Evolutionary conservation across 1,140 invertebrate species (phyloP).

Genomic region (Coenobita brevimanus): DNA sequence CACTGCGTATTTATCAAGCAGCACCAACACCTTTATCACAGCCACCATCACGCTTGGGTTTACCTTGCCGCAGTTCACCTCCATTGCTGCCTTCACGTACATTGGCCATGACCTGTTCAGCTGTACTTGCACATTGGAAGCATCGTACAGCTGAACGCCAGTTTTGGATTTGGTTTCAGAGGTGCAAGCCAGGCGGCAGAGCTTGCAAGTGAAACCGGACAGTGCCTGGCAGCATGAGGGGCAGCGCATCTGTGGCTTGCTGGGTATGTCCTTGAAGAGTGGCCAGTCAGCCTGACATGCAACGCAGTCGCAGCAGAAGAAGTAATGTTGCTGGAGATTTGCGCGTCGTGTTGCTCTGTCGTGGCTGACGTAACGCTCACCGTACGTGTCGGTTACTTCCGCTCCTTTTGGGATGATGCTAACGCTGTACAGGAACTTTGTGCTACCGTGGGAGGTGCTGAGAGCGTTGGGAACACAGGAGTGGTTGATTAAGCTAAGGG

Average conservation of each 20-base stretch:
- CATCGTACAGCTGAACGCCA: conserved; percentile 45
- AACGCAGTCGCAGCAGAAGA: conserved; percentile 56
- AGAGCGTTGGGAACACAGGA: conserved; percentile 59
- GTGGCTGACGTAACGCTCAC: conserved; percentile 62
- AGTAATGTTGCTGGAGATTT: conserved; percentile 54
- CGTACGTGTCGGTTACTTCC: conserved; percentile 64
- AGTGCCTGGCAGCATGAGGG: conserved; percentile 51
- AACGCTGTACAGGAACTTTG: conserved; percentile 62
- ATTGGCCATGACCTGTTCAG: conserved; percentile 45
- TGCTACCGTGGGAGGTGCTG: conserved; percentile 43
- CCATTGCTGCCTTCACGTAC: conserved; percentile 30
- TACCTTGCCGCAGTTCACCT: conserved; percentile 35
- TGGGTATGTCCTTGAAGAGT: conserved; percentile 40
- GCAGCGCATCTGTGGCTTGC: conserved; percentile 53
- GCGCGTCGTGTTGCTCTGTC: conserved; percentile 35
- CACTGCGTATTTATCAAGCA: conserved; percentile 60
- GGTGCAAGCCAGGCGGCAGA: conserved; percentile 48
- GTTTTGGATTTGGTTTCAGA: conserved; percentile 14
- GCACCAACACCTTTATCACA: conserved; percentile 29
- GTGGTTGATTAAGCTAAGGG: conserved; percentile 61
- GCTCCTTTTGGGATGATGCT: conserved; percentile 54
- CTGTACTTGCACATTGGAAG: conserved; percentile 18
- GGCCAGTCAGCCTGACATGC: conserved; percentile 63
- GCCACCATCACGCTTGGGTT: conserved; percentile 1
- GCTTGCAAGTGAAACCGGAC: conserved; percentile 24